Base-by-base conservation (phyloP, 2,888 invertebrate genomes). In the Scaptomyza caliginosa region DNA sequence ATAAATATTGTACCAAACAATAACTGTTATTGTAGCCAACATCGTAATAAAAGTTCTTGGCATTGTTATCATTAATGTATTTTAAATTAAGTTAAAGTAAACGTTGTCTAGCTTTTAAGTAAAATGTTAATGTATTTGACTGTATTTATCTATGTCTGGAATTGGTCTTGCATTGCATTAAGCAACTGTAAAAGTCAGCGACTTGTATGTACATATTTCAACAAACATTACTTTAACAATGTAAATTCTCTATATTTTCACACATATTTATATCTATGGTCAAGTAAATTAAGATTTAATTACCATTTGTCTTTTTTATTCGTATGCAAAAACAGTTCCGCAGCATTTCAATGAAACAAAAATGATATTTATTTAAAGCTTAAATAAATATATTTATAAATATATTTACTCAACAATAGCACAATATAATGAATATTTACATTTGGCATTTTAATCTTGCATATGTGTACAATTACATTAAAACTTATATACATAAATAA, bases 31-130 rank as follows among this genome's bases (percentile, higher is more conserved):
- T 65, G 78, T 69, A 80, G 79, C 82, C 78, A 77, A 77, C 74
- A 74, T 74, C 67, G 73, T 68, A 57, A 65, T 74, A 74, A 65
- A 72, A 60, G 58, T 60, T 62, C 56, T 66, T 65, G 56, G 70
- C 81, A 73, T 68, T 82, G 85, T 85, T 79, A 56, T 77, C 65
- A 70, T 54, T 54, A 51, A 42, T 49, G 26, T 50, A 68, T 56
- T 49, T 63, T 51, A 60, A 50, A 34, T 52, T 77, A 84, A 62
- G 67, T 56, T 84, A 77, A 72, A 67, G 78, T 81, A 69, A 79
- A 84, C 81, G 81, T 82, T 86, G 81, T 81, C 69, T 81, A 81
- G 78, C 72, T 86, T 81, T 60, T 82, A 82, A 82, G 78, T 57
- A 63, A 49, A 59, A 39, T 81, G 74, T 84, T 76, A 57, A 79